These are phyloP conservation scores for Drosophila setosimentum DNA, from an alignment of 2,888 invertebrate species.

Conservation along the genomic window DNA sequence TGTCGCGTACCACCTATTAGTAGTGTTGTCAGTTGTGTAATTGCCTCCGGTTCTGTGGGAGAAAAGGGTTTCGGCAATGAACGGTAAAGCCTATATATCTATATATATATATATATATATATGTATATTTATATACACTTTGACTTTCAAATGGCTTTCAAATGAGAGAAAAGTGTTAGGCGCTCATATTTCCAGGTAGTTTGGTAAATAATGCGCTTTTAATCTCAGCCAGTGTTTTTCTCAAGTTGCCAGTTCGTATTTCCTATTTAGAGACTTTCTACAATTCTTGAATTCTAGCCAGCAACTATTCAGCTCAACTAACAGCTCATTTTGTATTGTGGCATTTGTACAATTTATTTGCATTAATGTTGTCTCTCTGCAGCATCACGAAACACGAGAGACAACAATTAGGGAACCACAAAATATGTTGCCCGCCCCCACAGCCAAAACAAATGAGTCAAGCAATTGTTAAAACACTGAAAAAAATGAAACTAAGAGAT, in stretches of 20 bases:
- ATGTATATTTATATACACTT: neutral
- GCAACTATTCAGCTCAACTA: constrained; percentile 23
- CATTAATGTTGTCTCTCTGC: constrained; percentile 58
- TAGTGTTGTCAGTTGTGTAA: constrained; percentile 55
- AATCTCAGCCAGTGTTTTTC: constrained; percentile 49
- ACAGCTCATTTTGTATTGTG: constrained; percentile 40
- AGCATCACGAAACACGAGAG: constrained; percentile 42
- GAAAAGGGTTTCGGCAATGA: constrained; percentile 48
- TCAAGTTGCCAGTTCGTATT: constrained; percentile 32
- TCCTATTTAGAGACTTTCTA: constrained; percentile 39
- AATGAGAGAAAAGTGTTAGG: neutral
- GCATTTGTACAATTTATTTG: constrained; percentile 72
- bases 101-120: neutral
- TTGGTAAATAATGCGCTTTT: constrained; percentile 61
- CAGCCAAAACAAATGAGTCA: constrained; percentile 37
- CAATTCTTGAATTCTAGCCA: constrained; percentile 12
- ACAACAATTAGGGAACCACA: constrained; percentile 35
- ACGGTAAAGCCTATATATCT: neutral
- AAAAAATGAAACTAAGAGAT: neutral
- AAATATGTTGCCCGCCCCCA: neutral
- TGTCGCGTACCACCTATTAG: constrained; percentile 37
- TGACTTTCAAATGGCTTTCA: constrained; percentile 62
- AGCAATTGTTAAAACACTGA: constrained; percentile 70
- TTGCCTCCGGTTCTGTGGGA: constrained; percentile 21
- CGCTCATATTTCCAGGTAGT: neutral